Percentiles rank a stretch among this genome's conserved stretches.
phyloP scores from a whole-genome alignment of 1,140 invertebrate species.

The Thrips palmi region DNA sequence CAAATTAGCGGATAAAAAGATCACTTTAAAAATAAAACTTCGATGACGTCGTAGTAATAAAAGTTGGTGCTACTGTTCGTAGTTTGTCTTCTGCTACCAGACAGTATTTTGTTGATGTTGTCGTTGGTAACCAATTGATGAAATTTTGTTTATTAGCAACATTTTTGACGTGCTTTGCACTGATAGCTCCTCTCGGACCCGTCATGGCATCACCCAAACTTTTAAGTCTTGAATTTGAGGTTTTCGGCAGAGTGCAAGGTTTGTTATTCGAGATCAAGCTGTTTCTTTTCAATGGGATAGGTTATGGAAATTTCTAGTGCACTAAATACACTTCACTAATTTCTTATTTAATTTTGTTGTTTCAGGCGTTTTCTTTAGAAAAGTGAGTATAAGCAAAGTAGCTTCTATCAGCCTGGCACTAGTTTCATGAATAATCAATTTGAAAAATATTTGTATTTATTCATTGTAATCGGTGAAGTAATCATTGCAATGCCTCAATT shows the following conservation, averaged over 20 bases:
- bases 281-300: constrained; percentile 1
- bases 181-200: too few relatives aligned
- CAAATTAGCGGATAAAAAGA: too few relatives aligned
- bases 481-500: constrained; percentile 1
- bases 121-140: too few relatives aligned
- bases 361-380: constrained; percentile 40
- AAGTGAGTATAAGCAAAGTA: constrained; percentile 23
- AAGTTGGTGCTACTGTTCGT: too few relatives aligned
- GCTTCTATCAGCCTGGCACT: not conserved
- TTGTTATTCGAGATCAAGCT: constrained; percentile 12
- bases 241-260: constrained; percentile 41
- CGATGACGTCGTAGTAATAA: too few relatives aligned
- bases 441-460: constrained; percentile 3
- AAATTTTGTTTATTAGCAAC: too few relatives aligned
- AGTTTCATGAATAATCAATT: not conserved
- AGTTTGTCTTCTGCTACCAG: too few relatives aligned
- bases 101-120: too few relatives aligned
- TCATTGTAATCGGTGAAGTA: constrained; percentile 1
- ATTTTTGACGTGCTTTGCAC: too few relatives aligned
- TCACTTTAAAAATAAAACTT: too few relatives aligned
- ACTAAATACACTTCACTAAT: constrained; percentile 11
- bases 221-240: constrained; percentile 35
- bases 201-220: constrained; percentile 18
- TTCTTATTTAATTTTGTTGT: constrained; percentile 10
- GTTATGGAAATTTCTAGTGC: constrained; percentile 1